phyloP scores from a whole-genome alignment of 2,888 invertebrate genomes.

The Sesamia inferens region DNA sequence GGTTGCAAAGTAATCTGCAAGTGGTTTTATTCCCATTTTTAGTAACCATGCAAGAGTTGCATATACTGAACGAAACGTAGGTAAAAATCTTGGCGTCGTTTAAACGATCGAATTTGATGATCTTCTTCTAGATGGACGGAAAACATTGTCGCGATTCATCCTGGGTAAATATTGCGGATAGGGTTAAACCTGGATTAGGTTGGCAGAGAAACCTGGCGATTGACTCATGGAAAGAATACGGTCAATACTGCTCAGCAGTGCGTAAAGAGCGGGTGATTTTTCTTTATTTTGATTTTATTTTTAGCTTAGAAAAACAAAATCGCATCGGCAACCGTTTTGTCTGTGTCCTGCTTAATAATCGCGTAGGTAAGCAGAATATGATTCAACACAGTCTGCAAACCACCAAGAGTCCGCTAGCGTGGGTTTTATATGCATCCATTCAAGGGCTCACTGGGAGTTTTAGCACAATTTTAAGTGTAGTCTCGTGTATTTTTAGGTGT shows the following conservation, averaged over 20 bases:
- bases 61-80: not conserved
- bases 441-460: constrained; percentile 18
- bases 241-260: not conserved
- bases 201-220: not conserved
- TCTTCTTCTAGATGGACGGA: not conserved
- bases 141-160: not conserved
- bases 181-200: not conserved
- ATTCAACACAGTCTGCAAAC: constrained; percentile 44
- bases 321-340: constrained; percentile 14
- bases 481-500: not conserved
- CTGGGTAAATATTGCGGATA: not conserved
- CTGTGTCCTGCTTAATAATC: constrained; percentile 37
- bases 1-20: constrained; percentile 8
- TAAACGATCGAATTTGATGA: not conserved
- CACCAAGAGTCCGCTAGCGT: constrained; percentile 25
- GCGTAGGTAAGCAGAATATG: constrained; percentile 46
- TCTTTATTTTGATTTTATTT: no score
- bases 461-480: constrained; percentile 16
- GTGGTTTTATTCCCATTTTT: not conserved
- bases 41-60: not conserved
- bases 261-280: not conserved
- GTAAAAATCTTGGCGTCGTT: not conserved
- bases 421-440: constrained; percentile 24
- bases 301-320: constrained; percentile 16
- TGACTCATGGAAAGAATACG: not conserved